These are phyloP conservation scores for Drosophila phalerata DNA, from an alignment of 2,888 invertebrate species.

Conservation along the genomic window DNA sequence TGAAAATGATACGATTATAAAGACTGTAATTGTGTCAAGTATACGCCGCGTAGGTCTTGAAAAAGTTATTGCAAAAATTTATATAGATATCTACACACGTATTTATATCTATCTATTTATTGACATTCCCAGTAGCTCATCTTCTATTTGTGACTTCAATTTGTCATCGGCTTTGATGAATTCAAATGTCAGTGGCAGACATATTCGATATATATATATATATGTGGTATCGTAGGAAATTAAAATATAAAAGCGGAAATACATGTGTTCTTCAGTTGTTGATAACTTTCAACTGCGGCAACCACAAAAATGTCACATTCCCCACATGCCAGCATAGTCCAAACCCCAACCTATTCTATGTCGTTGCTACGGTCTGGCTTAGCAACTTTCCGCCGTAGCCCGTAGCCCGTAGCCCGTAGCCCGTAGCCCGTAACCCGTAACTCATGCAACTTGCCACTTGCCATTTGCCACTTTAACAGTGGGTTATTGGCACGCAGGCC, in stretches of 20 bases:
- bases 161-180: conserved; percentile 35
- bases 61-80: not conserved
- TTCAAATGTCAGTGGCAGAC: conserved; percentile 33
- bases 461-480: conserved; percentile 13
- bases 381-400: not conserved
- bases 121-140: not conserved
- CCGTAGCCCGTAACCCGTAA: not conserved
- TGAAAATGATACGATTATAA: not conserved
- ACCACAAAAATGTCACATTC: conserved; percentile 35
- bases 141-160: not conserved
- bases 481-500: conserved; percentile 61
- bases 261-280: conserved; percentile 6
- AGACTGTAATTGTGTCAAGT: not conserved
- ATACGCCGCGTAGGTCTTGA: not conserved
- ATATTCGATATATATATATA: no score
- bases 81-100: no score
- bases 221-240: conserved; percentile 26
- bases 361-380: conserved; percentile 21
- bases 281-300: conserved; percentile 20
- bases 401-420: no score
- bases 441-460: conserved; percentile 3
- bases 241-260: conserved; percentile 48
- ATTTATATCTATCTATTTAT: not conserved
- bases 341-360: not conserved
- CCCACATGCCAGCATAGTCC: not conserved